phyloP scores from a whole-genome alignment of 2,888 invertebrate genomes.

The Heliconius hortense region DNA sequence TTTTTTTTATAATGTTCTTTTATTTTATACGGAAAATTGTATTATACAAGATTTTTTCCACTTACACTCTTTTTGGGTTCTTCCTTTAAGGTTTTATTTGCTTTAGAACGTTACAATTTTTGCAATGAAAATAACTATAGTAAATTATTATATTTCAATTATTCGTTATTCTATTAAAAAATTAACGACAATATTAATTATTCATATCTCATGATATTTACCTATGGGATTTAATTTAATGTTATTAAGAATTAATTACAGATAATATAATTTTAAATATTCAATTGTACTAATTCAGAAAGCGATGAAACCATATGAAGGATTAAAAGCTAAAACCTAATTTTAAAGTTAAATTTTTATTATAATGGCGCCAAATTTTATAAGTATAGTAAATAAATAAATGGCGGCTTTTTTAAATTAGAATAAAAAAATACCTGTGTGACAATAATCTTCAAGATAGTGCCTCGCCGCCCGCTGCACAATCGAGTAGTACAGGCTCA shows the following conservation, averaged over 20 bases:
- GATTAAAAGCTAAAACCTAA: not conserved
- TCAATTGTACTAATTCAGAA: not conserved
- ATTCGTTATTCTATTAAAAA: no score
- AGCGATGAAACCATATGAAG: conserved; percentile 15
- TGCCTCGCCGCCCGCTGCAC: conserved; percentile 86
- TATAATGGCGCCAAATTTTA: conserved; percentile 20
- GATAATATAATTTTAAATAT: no score
- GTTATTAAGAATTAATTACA: not conserved
- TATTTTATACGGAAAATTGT: not conserved
- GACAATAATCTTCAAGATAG: conserved; percentile 86
- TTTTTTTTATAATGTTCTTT: not conserved
- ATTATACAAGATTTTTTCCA: not conserved
- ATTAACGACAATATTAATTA: not conserved
- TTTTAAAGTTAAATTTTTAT: not conserved
- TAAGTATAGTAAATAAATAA: conserved; percentile 17
- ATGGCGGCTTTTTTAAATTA: conserved; percentile 35
- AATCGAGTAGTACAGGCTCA: conserved; percentile 86
- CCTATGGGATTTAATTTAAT: not conserved
- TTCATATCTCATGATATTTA: not conserved
- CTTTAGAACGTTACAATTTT: no score
- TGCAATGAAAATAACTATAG: no score
- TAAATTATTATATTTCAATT: no score
- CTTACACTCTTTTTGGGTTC: no score
- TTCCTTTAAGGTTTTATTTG: no score
- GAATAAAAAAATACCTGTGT: conserved; percentile 78